Percentiles rank a stretch among this genome's conserved stretches.
Evolutionary conservation across 2,888 invertebrate genomes (phyloP).

Genomic region (Drosophila emarginata): DNA sequence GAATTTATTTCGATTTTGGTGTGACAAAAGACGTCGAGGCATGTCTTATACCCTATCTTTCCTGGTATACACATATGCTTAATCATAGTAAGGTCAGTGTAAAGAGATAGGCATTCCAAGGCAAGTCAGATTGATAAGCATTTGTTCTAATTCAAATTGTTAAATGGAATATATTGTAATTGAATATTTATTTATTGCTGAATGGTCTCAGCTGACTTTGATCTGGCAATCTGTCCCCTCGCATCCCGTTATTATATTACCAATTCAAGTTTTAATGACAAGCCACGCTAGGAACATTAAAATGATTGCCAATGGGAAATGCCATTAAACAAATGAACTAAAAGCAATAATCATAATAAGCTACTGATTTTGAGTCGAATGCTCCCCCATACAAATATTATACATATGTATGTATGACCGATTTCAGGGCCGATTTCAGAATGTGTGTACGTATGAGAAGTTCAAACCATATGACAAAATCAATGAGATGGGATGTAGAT

Average conservation of each 20-base stretch:
- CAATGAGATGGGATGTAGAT: constrained; percentile 57
- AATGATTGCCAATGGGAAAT: constrained; percentile 42
- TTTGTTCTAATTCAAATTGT: not conserved
- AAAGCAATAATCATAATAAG: constrained; percentile 69
- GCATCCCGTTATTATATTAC: not conserved
- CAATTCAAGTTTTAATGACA: constrained; percentile 29
- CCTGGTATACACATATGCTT: no score
- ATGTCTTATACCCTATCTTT: no score
- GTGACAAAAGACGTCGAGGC: no score
- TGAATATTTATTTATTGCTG: not conserved
- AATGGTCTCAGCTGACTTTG: not conserved
- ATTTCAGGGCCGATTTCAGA: constrained; percentile 53
- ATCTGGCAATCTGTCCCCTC: no score
- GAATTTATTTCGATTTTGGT: no score
- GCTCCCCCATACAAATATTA: constrained; percentile 27
- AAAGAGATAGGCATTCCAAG: not conserved
- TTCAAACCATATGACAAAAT: constrained; percentile 56
- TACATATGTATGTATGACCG: constrained; percentile 50
- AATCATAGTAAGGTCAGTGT: not conserved
- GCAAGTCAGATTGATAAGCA: not conserved
- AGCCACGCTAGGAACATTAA: constrained; percentile 44
- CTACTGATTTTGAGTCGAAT: constrained; percentile 12
- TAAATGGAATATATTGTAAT: not conserved
- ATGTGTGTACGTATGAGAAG: constrained; percentile 42
- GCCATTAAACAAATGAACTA: constrained; percentile 71